Conservation (phyloP, 2,888 invertebrate genomes). For the Diarsia brunnea region DNA sequence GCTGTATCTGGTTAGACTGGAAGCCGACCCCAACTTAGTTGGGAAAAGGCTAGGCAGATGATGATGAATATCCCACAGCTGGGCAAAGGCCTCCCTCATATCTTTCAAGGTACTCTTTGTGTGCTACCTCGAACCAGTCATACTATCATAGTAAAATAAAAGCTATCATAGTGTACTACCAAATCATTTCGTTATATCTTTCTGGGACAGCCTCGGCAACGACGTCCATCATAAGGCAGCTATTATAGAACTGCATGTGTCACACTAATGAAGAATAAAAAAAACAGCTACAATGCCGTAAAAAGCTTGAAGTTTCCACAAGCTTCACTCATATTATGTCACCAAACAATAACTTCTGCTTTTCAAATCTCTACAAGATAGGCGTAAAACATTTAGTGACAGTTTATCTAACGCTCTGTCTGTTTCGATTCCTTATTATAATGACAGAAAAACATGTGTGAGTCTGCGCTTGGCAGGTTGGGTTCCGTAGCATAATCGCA, state of each 20-base stretch:
- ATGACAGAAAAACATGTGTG: constrained; percentile 10
- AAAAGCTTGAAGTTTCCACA: background rate
- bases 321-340: background rate
- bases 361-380: constrained; percentile 27
- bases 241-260: too few species aligned
- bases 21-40: too few species aligned
- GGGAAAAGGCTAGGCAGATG: too few species aligned
- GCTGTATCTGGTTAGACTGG: too few species aligned
- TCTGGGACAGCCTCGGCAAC: background rate
- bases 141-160: too few species aligned
- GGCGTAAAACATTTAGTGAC: constrained; percentile 58
- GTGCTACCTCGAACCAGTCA: background rate
- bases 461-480: accelerated
- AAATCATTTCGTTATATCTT: background rate
- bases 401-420: constrained; percentile 45
- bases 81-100: background rate
- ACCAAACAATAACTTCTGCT: constrained; percentile 9
- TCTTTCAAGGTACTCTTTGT: background rate
- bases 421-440: constrained; percentile 49
- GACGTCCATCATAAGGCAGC: too few species aligned
- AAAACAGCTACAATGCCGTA: background rate
- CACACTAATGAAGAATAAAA: background rate
- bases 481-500: constrained; percentile 35
- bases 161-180: background rate
- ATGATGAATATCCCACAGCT: background rate